phyloP scores from a whole-genome alignment of 2,113 vertebrate genomes.

The Pipra filicauda region DNA sequence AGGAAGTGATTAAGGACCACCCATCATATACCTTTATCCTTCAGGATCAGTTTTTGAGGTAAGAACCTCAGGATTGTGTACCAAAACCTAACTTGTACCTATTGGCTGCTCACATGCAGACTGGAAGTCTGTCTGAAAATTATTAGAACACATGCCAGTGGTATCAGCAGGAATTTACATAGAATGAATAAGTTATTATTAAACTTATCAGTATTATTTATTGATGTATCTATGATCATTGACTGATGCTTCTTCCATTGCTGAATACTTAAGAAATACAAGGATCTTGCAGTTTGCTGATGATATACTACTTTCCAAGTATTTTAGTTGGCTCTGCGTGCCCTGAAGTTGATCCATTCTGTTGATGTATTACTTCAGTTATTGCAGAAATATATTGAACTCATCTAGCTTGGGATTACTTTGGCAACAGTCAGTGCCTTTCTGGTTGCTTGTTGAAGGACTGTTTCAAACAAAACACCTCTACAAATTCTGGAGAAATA shows the following conservation, averaged over 20 bases:
- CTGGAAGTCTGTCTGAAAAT: background rate
- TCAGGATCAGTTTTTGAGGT: constrained; percentile 43
- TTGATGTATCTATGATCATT: background rate
- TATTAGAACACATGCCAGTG: background rate
- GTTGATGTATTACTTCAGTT: background rate
- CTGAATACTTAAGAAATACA: background rate
- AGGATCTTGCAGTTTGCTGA: background rate
- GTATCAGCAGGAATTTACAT: background rate
- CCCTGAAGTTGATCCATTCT: background rate
- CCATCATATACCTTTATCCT: constrained; percentile 28
- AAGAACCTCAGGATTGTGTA: background rate
- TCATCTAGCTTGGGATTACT: background rate
- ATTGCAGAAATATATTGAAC: background rate
- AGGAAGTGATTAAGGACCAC: constrained; percentile 57
- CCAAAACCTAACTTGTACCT: background rate
- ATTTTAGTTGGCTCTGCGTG: background rate
- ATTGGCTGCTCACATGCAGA: background rate
- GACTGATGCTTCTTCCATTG: background rate
- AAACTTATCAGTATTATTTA: background rate
- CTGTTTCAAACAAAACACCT: background rate
- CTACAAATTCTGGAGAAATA: background rate
- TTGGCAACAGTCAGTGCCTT: background rate
- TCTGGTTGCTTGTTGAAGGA: background rate
- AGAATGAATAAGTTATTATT: background rate
- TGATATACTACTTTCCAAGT: background rate